Percentiles rank a stretch among this genome's conserved stretches.
Conservation (phyloP, 2,888 invertebrate species). For the Conomelus anceps region DNA sequence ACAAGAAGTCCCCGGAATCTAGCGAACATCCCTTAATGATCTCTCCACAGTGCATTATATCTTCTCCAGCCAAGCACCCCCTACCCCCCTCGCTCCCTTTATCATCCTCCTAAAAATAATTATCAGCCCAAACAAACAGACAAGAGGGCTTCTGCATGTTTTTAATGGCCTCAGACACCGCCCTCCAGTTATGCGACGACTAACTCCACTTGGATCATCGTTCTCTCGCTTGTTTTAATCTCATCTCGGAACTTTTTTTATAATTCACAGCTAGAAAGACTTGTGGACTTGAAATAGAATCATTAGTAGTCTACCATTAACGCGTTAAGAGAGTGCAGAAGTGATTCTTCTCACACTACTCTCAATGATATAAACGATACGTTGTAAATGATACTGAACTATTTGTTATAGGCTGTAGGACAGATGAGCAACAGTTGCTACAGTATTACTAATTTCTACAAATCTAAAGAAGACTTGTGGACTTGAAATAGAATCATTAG, state of each 20-base stretch:
- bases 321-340: neutral
- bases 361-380: neutral
- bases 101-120: neutral
- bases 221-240: neutral
- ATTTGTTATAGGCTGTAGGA: too few species aligned
- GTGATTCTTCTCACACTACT: neutral
- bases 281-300: neutral
- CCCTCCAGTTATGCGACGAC: neutral
- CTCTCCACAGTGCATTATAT: neutral
- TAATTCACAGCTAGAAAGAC: neutral
- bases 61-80: neutral
- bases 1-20: neutral
- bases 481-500: neutral
- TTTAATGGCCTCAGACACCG: neutral
- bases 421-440: too few species aligned
- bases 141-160: neutral
- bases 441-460: too few species aligned
- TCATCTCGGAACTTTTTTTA: neutral
- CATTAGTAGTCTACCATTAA: too few species aligned
- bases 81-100: neutral
- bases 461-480: neutral
- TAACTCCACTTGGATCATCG: neutral
- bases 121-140: neutral
- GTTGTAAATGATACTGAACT: too few species aligned
- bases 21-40: neutral